A percentile compares a stretch with the other conserved stretches of the same genome.
Conservation (phyloP, 2,888 invertebrate species). For the Pammene fasciana region DNA sequence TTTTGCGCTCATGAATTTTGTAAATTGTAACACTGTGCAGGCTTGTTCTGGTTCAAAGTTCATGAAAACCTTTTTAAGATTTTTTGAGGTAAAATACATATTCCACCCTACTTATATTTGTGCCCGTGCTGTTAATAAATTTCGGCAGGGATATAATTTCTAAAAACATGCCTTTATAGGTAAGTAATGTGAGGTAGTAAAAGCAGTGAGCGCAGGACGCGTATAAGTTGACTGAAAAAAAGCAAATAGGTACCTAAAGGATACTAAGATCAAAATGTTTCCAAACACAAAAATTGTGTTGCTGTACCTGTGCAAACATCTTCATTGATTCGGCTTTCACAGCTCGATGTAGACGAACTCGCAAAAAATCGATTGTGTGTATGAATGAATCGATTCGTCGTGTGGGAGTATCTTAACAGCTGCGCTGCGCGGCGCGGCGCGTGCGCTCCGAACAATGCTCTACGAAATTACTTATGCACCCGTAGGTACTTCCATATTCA, state of each 20-base stretch:
- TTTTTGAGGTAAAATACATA: conserved; percentile 39
- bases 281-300: not conserved
- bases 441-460: conserved; percentile 48
- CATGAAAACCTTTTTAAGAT: conserved; percentile 57
- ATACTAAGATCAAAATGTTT: not conserved
- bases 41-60: conserved; percentile 69
- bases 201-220: too few species aligned
- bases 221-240: not conserved
- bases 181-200: too few species aligned
- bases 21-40: conserved; percentile 56
- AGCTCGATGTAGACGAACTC: conserved; percentile 26
- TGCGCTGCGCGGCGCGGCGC: conserved; percentile 48
- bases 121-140: not conserved
- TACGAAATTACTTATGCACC: conserved; percentile 63
- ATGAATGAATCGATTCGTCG: conserved; percentile 52
- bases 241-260: not conserved
- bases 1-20: conserved; percentile 55
- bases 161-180: too few species aligned
- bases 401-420: conserved; percentile 48
- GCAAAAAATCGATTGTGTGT: conserved; percentile 51
- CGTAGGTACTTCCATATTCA: conserved; percentile 58
- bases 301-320: conserved; percentile 18
- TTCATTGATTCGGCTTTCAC: conserved; percentile 24
- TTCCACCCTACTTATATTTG: not conserved
- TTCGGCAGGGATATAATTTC: too few species aligned